A percentile compares a stretch with the other conserved stretches of the same genome.
Evolutionary conservation across 2,888 invertebrate species (phyloP).

Genomic region (Portevinia maculata): DNA sequence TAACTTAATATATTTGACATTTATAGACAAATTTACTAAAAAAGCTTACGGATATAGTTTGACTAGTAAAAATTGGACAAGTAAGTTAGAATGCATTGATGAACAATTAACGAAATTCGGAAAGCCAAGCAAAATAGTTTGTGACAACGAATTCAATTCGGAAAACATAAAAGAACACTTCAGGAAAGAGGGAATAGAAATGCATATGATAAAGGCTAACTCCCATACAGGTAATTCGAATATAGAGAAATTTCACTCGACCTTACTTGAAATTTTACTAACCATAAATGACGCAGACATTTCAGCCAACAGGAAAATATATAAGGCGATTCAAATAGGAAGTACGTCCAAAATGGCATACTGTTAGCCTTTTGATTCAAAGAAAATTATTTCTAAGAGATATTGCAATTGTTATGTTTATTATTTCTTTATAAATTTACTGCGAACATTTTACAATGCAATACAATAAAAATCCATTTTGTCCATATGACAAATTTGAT

Average conservation of each 20-base stretch:
- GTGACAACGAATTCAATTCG: slow-evolving; percentile 37
- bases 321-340: slow-evolving; percentile 14
- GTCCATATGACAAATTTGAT: too few species aligned
- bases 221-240: slow-evolving; percentile 18
- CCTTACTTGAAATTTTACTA: slow-evolving; percentile 27
- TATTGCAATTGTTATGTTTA: too few species aligned
- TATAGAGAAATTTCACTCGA: slow-evolving; percentile 23
- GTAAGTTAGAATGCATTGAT: slow-evolving; percentile 16
- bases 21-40: slow-evolving; percentile 19
- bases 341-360: too few species aligned
- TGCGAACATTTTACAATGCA: too few species aligned
- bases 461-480: too few species aligned
- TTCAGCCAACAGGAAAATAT: slow-evolving; percentile 24
- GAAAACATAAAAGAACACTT: slow-evolving; percentile 24
- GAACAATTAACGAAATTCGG: slow-evolving; percentile 29
- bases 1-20: not conserved
- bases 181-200: slow-evolving; percentile 7
- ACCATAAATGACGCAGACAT: slow-evolving; percentile 18
- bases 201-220: slow-evolving; percentile 17
- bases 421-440: too few species aligned
- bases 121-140: slow-evolving; percentile 22
- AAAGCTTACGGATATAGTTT: slow-evolving; percentile 8
- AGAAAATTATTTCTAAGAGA: too few species aligned
- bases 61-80: slow-evolving; percentile 6
- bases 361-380: too few species aligned